Conservation (phyloP, 2,113 vertebrate genomes). For the Corythoichthys haematopterus region DNA sequence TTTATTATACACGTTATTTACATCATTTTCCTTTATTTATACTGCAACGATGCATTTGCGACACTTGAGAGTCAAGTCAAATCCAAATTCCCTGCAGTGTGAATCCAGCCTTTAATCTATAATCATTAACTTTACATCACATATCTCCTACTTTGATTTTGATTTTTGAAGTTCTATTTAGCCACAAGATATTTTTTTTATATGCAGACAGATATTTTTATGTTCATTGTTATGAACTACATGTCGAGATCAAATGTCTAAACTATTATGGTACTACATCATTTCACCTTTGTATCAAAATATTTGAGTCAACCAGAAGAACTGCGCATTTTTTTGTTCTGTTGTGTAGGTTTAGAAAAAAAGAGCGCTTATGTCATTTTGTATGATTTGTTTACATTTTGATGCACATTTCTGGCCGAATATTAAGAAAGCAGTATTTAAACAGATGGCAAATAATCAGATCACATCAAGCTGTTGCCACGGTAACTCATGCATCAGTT, state of each 20-base stretch:
- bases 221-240: slow-evolving; percentile 19
- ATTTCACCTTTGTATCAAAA: slow-evolving; percentile 13
- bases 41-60: neutral
- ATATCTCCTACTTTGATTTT: neutral
- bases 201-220: slow-evolving; percentile 1
- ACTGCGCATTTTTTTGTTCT: slow-evolving; percentile 39
- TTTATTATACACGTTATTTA: too few species aligned
- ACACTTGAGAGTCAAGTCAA: neutral
- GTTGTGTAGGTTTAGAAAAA: slow-evolving; percentile 23
- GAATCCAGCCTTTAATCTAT: neutral
- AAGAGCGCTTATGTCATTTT: slow-evolving; percentile 21
- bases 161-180: slow-evolving; percentile 23
- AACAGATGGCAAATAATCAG: slow-evolving; percentile 12
- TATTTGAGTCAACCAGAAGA: slow-evolving; percentile 7
- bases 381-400: slow-evolving; percentile 60
- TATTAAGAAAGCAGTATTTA: slow-evolving; percentile 29
- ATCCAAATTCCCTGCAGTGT: neutral
- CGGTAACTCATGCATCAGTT: slow-evolving; percentile 27
- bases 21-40: neutral
- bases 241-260: slow-evolving; percentile 35
- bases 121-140: neutral
- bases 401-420: slow-evolving; percentile 34
- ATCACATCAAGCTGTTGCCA: slow-evolving; percentile 40
- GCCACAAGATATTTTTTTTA: slow-evolving; percentile 13
- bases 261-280: slow-evolving; percentile 50